Percentiles rank a stretch among this genome's conserved stretches.
Evolutionary conservation across 2,113 vertebrate species (phyloP).

Genomic region (Saimiri boliviensis): DNA sequence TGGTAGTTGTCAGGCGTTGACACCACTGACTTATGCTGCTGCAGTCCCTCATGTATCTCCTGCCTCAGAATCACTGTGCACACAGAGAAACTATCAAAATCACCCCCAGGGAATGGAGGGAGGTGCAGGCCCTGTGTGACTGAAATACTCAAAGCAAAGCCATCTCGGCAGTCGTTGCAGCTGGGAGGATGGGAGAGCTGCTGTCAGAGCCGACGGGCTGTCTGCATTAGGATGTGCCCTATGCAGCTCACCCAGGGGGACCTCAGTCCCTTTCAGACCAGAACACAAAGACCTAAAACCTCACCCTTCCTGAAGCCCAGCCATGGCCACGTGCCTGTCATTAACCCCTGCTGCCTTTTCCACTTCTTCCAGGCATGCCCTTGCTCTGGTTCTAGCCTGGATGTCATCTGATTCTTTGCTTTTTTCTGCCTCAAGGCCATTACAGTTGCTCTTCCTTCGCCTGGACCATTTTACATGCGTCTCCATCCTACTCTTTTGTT

Average conservation of each 20-base stretch:
- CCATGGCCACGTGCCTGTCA: neutral
- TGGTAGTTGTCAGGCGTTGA: neutral
- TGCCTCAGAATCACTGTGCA: constrained; percentile 9
- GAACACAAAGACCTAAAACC: neutral
- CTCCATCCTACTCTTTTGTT: neutral
- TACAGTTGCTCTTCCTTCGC: neutral
- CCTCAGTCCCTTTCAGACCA: neutral
- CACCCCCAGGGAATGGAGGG: neutral
- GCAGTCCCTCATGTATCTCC: neutral
- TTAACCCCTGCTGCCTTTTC: neutral
- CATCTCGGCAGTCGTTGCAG: accelerated
- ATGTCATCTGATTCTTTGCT: neutral
- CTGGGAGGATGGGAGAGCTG: neutral
- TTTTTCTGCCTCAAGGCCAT: neutral
- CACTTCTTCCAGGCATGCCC: neutral
- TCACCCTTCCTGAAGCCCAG: neutral
- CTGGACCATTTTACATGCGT: neutral
- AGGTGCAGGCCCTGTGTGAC: neutral
- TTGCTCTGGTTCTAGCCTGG: neutral
- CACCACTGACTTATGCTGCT: neutral
- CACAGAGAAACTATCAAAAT: neutral
- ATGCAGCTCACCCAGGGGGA: neutral
- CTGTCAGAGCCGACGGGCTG: neutral
- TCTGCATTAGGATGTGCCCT: neutral
- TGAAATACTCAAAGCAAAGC: neutral